phyloP scores from a whole-genome alignment of 2,113 vertebrate species.

The Tragelaphus scriptus region DNA sequence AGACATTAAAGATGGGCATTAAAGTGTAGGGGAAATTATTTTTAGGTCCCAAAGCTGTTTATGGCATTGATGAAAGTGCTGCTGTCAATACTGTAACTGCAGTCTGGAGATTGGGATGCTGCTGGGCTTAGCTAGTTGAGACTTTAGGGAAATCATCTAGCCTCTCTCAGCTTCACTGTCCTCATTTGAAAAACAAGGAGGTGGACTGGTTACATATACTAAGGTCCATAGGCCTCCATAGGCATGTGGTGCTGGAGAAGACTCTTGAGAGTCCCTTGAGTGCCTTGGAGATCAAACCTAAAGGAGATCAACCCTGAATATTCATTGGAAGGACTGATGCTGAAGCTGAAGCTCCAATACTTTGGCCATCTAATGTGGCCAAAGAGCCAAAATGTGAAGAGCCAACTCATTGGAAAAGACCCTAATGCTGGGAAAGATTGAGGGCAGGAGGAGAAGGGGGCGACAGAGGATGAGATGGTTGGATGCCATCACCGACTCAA shows the following conservation, averaged over 20 bases:
- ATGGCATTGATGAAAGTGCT: neutral
- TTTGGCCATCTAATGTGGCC: neutral
- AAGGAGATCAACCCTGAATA: neutral
- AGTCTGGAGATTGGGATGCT: neutral
- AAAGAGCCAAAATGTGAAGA: neutral
- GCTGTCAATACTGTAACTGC: neutral
- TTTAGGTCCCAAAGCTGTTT: neutral
- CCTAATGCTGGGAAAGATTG: neutral
- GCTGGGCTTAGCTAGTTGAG: neutral
- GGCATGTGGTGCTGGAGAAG: neutral
- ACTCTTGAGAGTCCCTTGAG: neutral
- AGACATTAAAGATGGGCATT: neutral
- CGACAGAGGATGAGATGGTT: neutral
- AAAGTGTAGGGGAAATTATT: neutral
- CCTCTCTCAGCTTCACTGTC: neutral
- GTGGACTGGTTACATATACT: neutral
- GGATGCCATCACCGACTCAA: neutral
- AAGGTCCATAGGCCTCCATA: neutral
- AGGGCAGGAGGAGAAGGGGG: neutral
- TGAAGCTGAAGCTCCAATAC: neutral
- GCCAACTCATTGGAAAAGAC: neutral
- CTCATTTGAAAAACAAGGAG: neutral
- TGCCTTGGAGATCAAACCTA: neutral
- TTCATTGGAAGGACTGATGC: neutral
- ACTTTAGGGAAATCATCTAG: neutral